These are phyloP conservation scores for Cheilosia grossa DNA, from an alignment of 2,888 invertebrate genomes.

Conservation along the genomic window DNA sequence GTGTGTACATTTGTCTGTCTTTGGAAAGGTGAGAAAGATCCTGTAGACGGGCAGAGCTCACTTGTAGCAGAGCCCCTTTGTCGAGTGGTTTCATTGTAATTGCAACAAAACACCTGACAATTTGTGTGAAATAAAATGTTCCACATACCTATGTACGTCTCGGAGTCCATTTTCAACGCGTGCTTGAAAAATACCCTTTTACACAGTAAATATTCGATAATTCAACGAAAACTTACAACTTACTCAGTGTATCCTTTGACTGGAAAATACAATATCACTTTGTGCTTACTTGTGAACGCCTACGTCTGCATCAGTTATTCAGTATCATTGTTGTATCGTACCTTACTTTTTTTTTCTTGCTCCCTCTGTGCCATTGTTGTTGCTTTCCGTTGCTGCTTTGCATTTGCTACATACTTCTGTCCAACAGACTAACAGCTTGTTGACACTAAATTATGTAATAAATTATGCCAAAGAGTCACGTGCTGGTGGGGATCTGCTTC, in stretches of 20 bases:
- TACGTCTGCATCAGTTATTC: conserved; percentile 62
- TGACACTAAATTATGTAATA: conserved; percentile 74
- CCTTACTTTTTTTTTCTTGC: conserved; percentile 20
- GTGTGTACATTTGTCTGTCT: not conserved
- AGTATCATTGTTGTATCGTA: conserved; percentile 20
- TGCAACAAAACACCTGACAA: conserved; percentile 2
- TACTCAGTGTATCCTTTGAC: not conserved
- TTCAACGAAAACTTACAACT: conserved; percentile 7
- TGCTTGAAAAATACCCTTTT: not conserved
- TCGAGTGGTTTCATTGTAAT: conserved; percentile 33
- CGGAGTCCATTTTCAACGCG: too few species aligned
- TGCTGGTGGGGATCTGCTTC: conserved; percentile 56
- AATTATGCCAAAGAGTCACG: conserved; percentile 70
- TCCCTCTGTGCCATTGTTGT: conserved; percentile 9
- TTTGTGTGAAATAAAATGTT: too few species aligned
- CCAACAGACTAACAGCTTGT: conserved; percentile 74
- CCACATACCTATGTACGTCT: not conserved
- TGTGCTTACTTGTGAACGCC: conserved; percentile 67
- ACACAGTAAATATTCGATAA: not conserved
- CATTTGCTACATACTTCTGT: conserved; percentile 70
- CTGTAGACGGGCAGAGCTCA: conserved; percentile 5
- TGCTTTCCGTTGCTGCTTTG: conserved; percentile 41
- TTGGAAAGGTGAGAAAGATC: conserved; percentile 4
- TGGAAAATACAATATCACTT: conserved; percentile 17
- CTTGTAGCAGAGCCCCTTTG: conserved; percentile 13